Percentiles rank a stretch among this genome's conserved stretches.
These are phyloP conservation scores for Schizothorax lantsangensis DNA, from an alignment of 2,797 vertebrate species.

Conservation along the genomic window DNA sequence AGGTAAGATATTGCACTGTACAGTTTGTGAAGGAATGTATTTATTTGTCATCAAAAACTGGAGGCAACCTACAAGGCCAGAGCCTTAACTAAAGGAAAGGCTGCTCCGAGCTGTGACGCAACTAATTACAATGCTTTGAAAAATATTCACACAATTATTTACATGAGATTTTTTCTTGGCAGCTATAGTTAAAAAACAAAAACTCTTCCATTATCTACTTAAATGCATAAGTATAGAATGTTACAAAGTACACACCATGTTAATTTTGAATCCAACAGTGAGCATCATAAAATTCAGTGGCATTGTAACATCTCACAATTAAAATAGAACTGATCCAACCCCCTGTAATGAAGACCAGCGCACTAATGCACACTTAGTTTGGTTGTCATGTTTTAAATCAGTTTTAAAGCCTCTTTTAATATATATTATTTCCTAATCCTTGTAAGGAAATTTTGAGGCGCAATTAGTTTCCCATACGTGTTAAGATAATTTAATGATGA, in stretches of 20 bases:
- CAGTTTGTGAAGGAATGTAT: not conserved
- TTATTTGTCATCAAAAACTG: not conserved
- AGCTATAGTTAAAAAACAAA: not conserved
- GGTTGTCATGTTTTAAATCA: not conserved
- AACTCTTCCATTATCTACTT: not conserved
- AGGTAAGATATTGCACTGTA: constrained; percentile 66
- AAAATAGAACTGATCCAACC: not conserved
- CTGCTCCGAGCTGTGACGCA: not conserved
- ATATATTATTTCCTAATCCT: not conserved
- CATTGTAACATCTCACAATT: not conserved
- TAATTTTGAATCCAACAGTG: not conserved
- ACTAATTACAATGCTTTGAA: not conserved
- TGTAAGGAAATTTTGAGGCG: not conserved
- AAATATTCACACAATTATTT: not conserved
- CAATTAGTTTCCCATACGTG: not conserved
- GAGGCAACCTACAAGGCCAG: not conserved
- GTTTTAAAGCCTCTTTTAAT: not conserved
- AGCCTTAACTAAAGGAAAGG: not conserved
- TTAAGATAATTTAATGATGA: not conserved
- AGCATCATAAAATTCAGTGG: not conserved
- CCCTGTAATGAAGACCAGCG: not conserved
- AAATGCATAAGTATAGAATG: not conserved
- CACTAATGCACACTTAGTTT: not conserved
- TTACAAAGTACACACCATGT: not conserved
- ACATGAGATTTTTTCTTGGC: not conserved